Base-by-base conservation (phyloP, 2,888 invertebrate species). In the Piscicola geometra region DNA sequence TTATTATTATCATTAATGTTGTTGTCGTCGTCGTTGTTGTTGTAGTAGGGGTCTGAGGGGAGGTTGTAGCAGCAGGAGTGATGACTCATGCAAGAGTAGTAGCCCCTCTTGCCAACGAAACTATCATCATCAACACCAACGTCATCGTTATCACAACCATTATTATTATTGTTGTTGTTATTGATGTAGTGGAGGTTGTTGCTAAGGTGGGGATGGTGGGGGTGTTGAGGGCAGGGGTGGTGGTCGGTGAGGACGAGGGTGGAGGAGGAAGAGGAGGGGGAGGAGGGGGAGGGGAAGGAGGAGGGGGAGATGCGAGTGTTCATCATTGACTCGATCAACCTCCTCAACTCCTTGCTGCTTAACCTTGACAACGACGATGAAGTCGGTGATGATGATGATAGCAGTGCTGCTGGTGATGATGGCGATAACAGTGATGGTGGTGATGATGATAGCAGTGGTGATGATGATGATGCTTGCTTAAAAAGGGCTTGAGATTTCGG, bases 201-300 rank as follows among this genome's bases (percentile, higher is more conserved):
- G 21, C 64, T 79, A 86, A 76, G 86, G 86, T 12, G 86, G 84
- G 0, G 86, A 86, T 80, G 86, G 85, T 80, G 80, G 85, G 86
- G 50, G 86, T 85, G 32, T 85, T 81, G 12, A 85, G 84, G 1
- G 85, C 84, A 15, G 83, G 82, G 32, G n/a, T 85, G 85, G 75
- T 85, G 84, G 78, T 85, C 84, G 71, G 84, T 82, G 76, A 86
- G 12, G 67, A 33, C 28, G 67, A 67, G 67, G 35, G 33, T 67
- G 15, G 67, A 67, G 33, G 35, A 33, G 33, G 67, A 67, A 32
- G 32, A 33, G 30, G 32, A 35, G n/a, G 33, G 30, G 33, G 67
- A 67, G 67, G 33, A 30, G 67, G 67, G 30, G 12, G 67, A 30
- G 64, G 21, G 3, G 64, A 3, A 64, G 64, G 5, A 64, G 64